These are phyloP conservation scores for Tetragnatha versicolor DNA, from an alignment of 1,140 invertebrate species.

Conservation along the genomic window DNA sequence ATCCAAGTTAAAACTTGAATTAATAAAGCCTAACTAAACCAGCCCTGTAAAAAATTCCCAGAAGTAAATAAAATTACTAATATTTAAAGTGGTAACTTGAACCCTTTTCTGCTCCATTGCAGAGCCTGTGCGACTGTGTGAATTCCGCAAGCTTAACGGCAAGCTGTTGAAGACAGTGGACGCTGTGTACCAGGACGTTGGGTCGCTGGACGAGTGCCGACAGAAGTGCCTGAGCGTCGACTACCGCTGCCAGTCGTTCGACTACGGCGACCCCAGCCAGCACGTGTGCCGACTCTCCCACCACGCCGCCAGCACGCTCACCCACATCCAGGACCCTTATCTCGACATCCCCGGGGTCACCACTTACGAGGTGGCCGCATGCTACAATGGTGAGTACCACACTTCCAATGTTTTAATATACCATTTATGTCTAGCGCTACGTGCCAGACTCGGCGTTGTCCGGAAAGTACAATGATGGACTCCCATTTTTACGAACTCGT, in stretches of 20 bases:
- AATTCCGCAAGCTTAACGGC: conserved; percentile 87
- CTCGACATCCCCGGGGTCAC: conserved; percentile 81
- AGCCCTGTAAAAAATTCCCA: too few relatives aligned
- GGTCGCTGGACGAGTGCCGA: conserved; percentile 80
- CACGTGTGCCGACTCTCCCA: conserved; percentile 90
- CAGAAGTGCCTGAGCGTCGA: conserved; percentile 87
- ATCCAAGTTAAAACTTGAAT: too few relatives aligned
- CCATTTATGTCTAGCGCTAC: too few relatives aligned
- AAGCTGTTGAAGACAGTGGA: conserved; percentile 92
- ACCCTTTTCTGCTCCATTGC: not conserved
- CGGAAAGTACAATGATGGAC: too few relatives aligned
- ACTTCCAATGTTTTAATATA: not conserved
- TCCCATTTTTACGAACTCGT: too few relatives aligned
- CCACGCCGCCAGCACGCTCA: conserved; percentile 84
- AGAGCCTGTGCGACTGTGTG: conserved; percentile 72
- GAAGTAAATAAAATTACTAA: too few relatives aligned
- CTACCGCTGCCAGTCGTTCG: conserved; percentile 87
- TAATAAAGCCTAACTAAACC: too few relatives aligned
- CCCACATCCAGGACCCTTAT: conserved; percentile 86
- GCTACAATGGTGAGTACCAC: conserved; percentile 75
- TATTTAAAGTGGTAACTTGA: too few relatives aligned
- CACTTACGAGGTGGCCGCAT: conserved; percentile 90
- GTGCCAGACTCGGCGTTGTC: too few relatives aligned
- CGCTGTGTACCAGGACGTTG: conserved; percentile 84
- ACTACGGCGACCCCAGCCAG: conserved; percentile 90